Base-by-base conservation (phyloP, 2,797 vertebrate species). In the Acrossocheilus fasciatus region DNA sequence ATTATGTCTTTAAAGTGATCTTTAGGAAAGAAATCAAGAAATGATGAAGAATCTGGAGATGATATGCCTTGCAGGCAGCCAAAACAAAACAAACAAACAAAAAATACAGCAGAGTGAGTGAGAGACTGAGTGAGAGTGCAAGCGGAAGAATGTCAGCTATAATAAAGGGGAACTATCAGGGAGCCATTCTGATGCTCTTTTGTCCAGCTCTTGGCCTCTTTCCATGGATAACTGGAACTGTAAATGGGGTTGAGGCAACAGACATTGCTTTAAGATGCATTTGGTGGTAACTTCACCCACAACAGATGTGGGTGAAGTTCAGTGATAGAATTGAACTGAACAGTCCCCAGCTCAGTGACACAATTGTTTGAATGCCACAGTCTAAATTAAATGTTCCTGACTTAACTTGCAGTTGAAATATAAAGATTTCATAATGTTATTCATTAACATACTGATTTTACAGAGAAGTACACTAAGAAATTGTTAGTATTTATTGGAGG, bases 141-240 rank as follows among this genome's bases (percentile, higher is more conserved):
- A 80, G 36, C n/a, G 34, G 69, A 41, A 57, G 26, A 70, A 62
- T 39, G 45, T 43, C 74, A 34, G 62, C 66, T 54, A n/a, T 41
- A 18, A 82, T 10, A 74, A 70, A 77, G 20, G 34, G 11, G 68
- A 45, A 66, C 83, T 78, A 87, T 91, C 80, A 82, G 89, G 88
- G 87, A 57, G 26, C 52, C 62, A 89, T 85, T 90, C 90, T 91
- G 91, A 92, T 87, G 91, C 72, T 81, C 69, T 91, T 87, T 76
- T 87, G 91, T 92, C 91, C 81, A 85, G 91, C 88, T 93, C 85
- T 92, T 94, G 94, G 92, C 92, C 52, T 73, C 74, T 76, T 85
- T 89, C 85, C 90, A 89, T 84, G 15, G 89, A 90, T 83, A 70
- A 91, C 88, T 86, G 17, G 47, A 91, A 92, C 88, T 89, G 82